Evolutionary conservation across 2,113 vertebrate species (phyloP), one percentile per base, ranked within the genome.

Genomic region (Dascyllus trimaculatus): DNA sequence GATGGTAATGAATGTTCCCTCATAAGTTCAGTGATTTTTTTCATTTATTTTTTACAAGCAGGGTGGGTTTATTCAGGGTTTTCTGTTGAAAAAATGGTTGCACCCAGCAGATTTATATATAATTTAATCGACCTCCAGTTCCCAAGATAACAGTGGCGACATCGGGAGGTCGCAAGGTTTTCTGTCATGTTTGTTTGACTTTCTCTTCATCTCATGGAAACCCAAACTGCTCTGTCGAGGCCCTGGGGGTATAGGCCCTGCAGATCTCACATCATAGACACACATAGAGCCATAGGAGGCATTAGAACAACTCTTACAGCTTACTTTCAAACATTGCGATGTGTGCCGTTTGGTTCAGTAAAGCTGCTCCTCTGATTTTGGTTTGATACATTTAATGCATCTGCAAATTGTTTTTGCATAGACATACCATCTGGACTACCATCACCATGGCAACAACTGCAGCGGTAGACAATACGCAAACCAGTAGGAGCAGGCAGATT

Each of bases 381-480:
- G 14, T 82, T 65, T 78, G 46, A 78, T 74, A 63, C 43, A 63
- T 66, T 57, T 43, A 43, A 71, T 85, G 35, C 67, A 79, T 74
- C 53, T 75, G 48, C 64, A 84, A 48, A 71, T 70, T 26, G 38
- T 77, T 81, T 88, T 78, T 82, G 26, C 49, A 52, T 61, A 73
- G 66, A 69, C 64, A 32, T 71, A 52, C 56, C 35, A 73, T 82
- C 80, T 85, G 73, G 64, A 38, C 52, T 24, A 60, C 29, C 11
- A 75, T 92, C 72, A 56, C 84, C 78, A 89, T 90, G 58, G 84
- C 71, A 91, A 90, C 85, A 64, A 25, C 75, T 84, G 80, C 82
- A 81, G 84, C 45, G 1, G 51, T 58, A 62, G 72, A 75, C 43
- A 35, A 48, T 66, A 80, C 56, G 43, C 59, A 71, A 67, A 57